phyloP scores from a whole-genome alignment of 1,140 invertebrate species.

The Campoletis sonorensis region DNA sequence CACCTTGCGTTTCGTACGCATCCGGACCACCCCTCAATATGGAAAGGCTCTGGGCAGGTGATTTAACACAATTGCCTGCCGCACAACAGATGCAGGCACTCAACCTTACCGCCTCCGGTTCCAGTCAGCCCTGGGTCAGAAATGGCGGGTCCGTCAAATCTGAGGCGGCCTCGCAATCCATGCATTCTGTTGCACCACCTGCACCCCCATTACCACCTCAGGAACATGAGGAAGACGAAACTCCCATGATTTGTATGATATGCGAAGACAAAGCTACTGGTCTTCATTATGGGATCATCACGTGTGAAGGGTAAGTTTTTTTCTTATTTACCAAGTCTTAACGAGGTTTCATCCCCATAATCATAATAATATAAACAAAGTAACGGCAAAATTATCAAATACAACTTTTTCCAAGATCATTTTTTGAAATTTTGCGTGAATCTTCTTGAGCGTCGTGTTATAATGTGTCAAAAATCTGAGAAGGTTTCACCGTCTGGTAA shows the following conservation, averaged over 20 bases:
- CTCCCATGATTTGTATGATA: constrained; percentile 98
- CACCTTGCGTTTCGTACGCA: constrained; percentile 73
- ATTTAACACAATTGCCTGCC: constrained; percentile 87
- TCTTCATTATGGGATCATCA: constrained; percentile 98
- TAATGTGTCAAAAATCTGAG: too few species aligned
- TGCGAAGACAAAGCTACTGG: constrained; percentile 98
- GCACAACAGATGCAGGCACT: constrained; percentile 89
- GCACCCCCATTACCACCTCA: constrained; percentile 77
- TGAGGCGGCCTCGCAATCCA: constrained; percentile 70
- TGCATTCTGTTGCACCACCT: constrained; percentile 75
- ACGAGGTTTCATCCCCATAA: too few species aligned
- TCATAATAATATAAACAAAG: too few species aligned
- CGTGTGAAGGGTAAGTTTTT: constrained; percentile 90
- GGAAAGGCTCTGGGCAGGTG: constrained; percentile 93
- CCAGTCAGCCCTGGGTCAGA: constrained; percentile 73
- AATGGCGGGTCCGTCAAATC: constrained; percentile 72
- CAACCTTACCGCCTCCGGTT: constrained; percentile 83
- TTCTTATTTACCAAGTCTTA: background rate
- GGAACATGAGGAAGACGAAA: constrained; percentile 90
- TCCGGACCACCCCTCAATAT: constrained; percentile 87
- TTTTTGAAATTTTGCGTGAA: too few species aligned
- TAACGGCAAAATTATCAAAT: too few species aligned
- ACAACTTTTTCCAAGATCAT: too few species aligned
- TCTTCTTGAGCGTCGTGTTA: too few species aligned
- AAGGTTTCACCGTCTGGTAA: too few species aligned